These are phyloP conservation scores for Platysternon megacephalum DNA, from an alignment of 2,113 vertebrate species.

Conservation along the genomic window DNA sequence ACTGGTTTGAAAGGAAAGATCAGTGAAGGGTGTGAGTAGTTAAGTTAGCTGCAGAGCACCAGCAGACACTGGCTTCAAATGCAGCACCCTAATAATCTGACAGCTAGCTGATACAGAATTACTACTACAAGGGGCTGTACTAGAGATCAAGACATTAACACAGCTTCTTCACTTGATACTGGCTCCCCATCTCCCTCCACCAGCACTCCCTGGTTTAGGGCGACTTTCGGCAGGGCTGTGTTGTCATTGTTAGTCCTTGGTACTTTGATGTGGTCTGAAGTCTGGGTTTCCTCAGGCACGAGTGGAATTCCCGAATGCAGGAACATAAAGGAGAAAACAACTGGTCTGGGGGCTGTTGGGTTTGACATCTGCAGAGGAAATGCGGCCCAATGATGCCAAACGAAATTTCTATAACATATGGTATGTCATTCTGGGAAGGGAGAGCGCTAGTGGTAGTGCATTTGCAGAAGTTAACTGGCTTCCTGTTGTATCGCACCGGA, in stretches of 20 bases:
- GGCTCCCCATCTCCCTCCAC: background rate
- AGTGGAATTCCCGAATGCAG: background rate
- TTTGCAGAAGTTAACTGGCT: background rate
- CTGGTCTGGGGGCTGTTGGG: background rate
- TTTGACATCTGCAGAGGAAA: background rate
- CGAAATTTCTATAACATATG: background rate
- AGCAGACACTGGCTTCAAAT: background rate
- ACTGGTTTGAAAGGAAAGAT: background rate
- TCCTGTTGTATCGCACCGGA: background rate
- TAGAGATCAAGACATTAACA: background rate
- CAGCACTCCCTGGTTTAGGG: background rate
- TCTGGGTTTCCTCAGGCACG: constrained; percentile 8
- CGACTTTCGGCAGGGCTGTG: background rate
- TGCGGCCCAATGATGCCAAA: background rate
- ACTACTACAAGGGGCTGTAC: background rate
- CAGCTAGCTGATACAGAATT: background rate
- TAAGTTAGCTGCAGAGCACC: background rate
- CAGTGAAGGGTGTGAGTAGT: background rate
- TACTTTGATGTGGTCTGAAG: constrained; percentile 28
- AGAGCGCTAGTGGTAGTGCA: background rate
- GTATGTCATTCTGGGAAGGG: background rate
- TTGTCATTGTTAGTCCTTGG: background rate
- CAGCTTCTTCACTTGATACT: background rate
- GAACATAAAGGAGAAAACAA: background rate
- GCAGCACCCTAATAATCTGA: background rate